Base-by-base conservation (phyloP, 2,113 vertebrate genomes). In the Laterallus jamaicensis region DNA sequence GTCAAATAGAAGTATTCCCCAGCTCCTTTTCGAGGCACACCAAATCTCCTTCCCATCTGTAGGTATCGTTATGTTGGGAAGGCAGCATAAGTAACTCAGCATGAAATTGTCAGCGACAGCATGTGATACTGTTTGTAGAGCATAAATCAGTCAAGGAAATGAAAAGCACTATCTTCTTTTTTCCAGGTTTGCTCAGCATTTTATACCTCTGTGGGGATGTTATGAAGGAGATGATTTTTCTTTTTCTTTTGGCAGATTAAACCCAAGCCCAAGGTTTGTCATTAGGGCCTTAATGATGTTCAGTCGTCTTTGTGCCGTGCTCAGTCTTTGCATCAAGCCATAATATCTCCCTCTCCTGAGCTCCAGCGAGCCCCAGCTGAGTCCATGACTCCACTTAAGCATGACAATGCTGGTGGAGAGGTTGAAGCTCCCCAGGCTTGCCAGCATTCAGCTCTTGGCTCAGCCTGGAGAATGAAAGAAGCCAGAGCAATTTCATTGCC, bases 81-180 rank as follows among this genome's bases (percentile, higher is more conserved):
- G 66, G 92, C 86, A 21, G 91, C 52, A 2, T 40, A 40, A 96
- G 89, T 13, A 95, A 59, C 91, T 82, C 92, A 85, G 96, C 77
- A 8, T 35, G 96, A 59, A 82, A 87, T 76, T 93, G 89, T 92
- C 94, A 95, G 92, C 26, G 29, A 20, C 96, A 66, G 93, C 83
- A 15, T 74, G 80, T 1, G 91, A 47, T 13, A n/a, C 86, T 91
- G 88, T 95, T 93, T 93, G 95, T 32, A 77, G 86, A 96, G 92
- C 92, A 90, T 94, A 73, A 95, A 96, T 96, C 96, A 95, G 94
- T 9, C 92, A 10, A 6, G 95, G 86, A 68, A 93, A 78, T 88
- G 95, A 94, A 90, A 88, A 94, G 82, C 29, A 0, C 62, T 29
- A 7, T 88, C 93, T 79, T 15, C 54, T 68, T 75, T 49, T 70